Base-by-base conservation (phyloP, 2,797 vertebrate species). In the Enteromius treurensis region DNA sequence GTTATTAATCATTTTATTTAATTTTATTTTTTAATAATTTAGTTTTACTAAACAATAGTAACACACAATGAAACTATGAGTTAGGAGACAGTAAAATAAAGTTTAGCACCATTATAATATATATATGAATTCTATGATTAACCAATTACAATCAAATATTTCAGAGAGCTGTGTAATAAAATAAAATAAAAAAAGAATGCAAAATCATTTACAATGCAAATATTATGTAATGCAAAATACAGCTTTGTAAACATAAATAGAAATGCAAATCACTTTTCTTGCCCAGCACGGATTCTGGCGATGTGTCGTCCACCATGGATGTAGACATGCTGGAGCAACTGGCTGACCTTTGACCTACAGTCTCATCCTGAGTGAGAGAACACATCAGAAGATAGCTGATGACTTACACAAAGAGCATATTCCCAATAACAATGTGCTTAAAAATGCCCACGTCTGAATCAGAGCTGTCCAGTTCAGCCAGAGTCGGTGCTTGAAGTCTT, bases 381-480 rank as follows among this genome's bases (percentile, higher is more conserved):
- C 42, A 17, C 37, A 70, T 32, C 3, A 32, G n/a, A 14, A 42
- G 37, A 60, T 11, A 45, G 9, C 0, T 60, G n/a, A 14, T 37
- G 47, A 10, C n/a, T 69, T 11, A 29, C 34, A 42, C 4, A 7
- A 4, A 23, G 2, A 14, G 6, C n/a, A 79, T 55, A 21, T 29
- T n/a, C 9, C 9, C 34, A 67, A 49, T 19, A n/a, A 29, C 11
- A 2, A 34, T n/a, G 40, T 26, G 2, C 1, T 34, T 5, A 53
- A 29, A 69, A 45, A 86, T 21, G 85, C 92, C 92, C 90, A 99
- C 98, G 86, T 99, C 98, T 1, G 98, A 99, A 90, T 99, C 98
- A 0, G 97, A 99, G 93, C 95, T 98, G 90, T 95, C 95, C 82
- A 99, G 92, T 90, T 99, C 98, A 0, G 98, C 93, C 60, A 99